Evolutionary conservation across 2,797 vertebrate genomes (phyloP), one percentile per base, ranked within the genome.

Genomic region (Echiichthys vipera): DNA sequence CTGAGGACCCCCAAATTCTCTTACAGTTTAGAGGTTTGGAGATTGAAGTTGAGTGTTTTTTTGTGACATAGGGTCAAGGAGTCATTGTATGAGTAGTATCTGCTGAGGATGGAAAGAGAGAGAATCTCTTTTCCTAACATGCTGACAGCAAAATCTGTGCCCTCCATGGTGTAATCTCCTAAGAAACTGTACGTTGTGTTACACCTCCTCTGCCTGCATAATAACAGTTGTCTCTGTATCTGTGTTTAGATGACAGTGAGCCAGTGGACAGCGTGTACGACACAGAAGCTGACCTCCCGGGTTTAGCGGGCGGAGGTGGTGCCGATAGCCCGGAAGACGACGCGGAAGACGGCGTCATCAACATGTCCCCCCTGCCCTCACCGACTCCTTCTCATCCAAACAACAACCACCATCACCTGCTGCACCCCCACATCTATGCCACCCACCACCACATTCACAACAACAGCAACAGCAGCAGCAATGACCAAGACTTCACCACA

Each of bases 401-500:
- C 96, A 91, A 87, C 80, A 86, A 92, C 95, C 77, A 86, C 77
- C 86, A 89, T 69, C 88, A 89, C 77, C 81, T 92, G 75, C 85
- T 91, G 63, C 91, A 91, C 56, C 78, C 87, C 58, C 86, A 92
- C 74, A 86, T 91, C 71, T 92, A 89, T 30, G 74, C 82, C 71
- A 71, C 72, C 50, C 90, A 89, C 79, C 90, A 90, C 77, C 79
- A 71, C 70, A 84, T 84, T 53, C 85, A 88, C 76, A 89, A 85
- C 83, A 88, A 84, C 61, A 90, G 81, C 81, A 85, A 80, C 88
- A 91, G 84, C 90, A 92, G 86, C 88, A 91, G 92, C 89, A 95
- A 96, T 82, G 96, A 97, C 63, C 97, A 99, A 93, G 96, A 97
- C 94, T 98, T 97, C 95, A 98, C 96, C 80, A 93, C 91, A 67